Evolutionary conservation across 2,113 vertebrate genomes (phyloP).

Genomic region (Chamaea fasciata): DNA sequence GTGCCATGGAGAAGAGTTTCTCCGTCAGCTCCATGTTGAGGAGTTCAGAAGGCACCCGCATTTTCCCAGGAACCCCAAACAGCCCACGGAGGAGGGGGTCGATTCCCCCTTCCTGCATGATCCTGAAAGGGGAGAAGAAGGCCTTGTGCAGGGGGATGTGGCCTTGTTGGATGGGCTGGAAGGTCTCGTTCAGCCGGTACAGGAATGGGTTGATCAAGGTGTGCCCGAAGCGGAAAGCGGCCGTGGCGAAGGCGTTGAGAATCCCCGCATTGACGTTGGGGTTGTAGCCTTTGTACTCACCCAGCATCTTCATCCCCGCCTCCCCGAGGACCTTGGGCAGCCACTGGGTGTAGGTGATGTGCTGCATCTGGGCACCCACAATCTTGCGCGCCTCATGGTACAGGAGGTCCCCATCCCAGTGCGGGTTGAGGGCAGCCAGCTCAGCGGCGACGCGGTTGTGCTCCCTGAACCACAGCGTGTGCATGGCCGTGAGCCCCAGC

Average conservation of each 20-base stretch:
- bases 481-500: conserved; percentile 70
- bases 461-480: conserved; percentile 74
- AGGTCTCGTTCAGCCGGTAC: conserved; percentile 65
- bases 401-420: conserved; percentile 71
- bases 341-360: conserved; percentile 71
- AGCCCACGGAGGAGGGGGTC: conserved; percentile 72
- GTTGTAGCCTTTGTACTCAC: conserved; percentile 69
- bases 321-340: conserved; percentile 72
- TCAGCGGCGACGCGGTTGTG: conserved; percentile 61
- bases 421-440: conserved; percentile 62
- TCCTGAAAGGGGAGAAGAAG: conserved; percentile 74
- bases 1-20: conserved; percentile 74
- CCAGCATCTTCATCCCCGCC: conserved; percentile 70
- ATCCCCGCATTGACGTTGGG: conserved; percentile 65
- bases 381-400: conserved; percentile 72
- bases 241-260: conserved; percentile 71
- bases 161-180: conserved; percentile 68
- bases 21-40: conserved; percentile 74
- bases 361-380: conserved; percentile 74
- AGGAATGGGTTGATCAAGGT: conserved; percentile 72
- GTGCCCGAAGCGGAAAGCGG: conserved; percentile 73
- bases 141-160: conserved; percentile 72
- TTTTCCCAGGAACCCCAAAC: conserved; percentile 70
- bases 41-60: conserved; percentile 69
- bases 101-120: conserved; percentile 69